phyloP scores from a whole-genome alignment of 2,888 invertebrate genomes.

The Coelopa pilipes region DNA sequence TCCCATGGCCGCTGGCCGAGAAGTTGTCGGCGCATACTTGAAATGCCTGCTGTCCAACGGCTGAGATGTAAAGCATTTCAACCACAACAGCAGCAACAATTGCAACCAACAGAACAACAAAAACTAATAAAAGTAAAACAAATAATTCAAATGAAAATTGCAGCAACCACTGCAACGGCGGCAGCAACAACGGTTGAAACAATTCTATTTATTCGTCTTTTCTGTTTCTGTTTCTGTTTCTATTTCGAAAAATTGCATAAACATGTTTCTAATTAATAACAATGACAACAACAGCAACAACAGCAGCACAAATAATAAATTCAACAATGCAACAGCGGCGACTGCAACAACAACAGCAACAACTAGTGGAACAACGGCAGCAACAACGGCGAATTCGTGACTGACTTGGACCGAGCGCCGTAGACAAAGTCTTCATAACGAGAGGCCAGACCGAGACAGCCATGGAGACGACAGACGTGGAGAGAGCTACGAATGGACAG shows the following conservation, averaged over 20 bases:
- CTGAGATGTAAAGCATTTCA: no score
- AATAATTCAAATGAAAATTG: background rate
- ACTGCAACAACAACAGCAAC: constrained; percentile 4
- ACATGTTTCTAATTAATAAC: constrained; percentile 40
- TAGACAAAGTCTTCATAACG: constrained; percentile 16
- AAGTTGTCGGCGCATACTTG: no score
- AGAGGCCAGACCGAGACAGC: background rate
- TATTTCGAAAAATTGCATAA: constrained; percentile 33
- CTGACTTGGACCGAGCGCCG: no score
- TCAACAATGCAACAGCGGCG: background rate
- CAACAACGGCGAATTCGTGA: no score
- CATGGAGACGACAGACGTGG: background rate
- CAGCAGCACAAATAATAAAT: constrained; percentile 9
- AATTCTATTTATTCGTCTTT: background rate
- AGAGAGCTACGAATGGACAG: background rate
- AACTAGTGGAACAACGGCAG: background rate
- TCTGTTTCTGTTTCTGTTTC: background rate
- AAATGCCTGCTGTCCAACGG: no score
- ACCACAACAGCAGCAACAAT: no score
- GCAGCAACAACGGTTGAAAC: background rate
- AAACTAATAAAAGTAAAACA: no score
- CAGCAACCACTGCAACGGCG: background rate
- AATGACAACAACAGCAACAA: constrained; percentile 24
- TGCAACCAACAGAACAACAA: no score
- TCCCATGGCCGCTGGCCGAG: no score